Base-by-base conservation (phyloP, 2,113 vertebrate genomes). In the Rattus norvegicus region DNA sequence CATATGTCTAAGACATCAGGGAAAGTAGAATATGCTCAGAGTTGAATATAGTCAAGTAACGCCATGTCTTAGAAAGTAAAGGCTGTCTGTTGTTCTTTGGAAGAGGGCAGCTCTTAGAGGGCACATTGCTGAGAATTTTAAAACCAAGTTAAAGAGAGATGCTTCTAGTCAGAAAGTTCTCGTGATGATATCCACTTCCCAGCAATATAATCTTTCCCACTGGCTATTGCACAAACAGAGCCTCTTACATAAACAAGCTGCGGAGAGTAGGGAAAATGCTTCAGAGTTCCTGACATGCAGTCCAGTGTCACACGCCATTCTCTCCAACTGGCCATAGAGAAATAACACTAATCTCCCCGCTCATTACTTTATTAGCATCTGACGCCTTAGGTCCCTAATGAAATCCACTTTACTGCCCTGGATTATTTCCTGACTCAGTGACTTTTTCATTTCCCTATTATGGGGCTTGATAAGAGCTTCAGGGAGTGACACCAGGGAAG, bases 371-470 rank as follows among this genome's bases (percentile, higher is more conserved):
- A 96, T 98, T 98, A 96, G 94, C 52, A 95, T 89, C 95, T 70
- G 92, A 97, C 93, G 93, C 97, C 97, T 79, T 93, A 67, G 94
- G 93, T 95, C 93, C 84, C 85, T 98, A 97, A 98, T 96, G 98
- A 98, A 98, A 98, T 96, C 93, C 94, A 92, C 96, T 97, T 97
- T 97, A 91, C 72, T 91, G 81, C 81, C 83, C 56, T 76, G 73
- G 43, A 97, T 87, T 92, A 96, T 98, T 98, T 93, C 95, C 79
- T 93, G 97, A 97, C 97, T 98, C 97, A 94, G 95, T 94, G 95
- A 97, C 92, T 97, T 61, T 96, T 98, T 98, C 97, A 96, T 97
- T 98, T 98, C 95, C 96, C 56, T 93, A 33, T 96, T 94, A 95
- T 70, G 16, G 91, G 90, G 88, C 90, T 98, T 98, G 80, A 92